Base-by-base conservation (phyloP, 2,113 vertebrate species). In the Paradoxurus hermaphroditus region DNA sequence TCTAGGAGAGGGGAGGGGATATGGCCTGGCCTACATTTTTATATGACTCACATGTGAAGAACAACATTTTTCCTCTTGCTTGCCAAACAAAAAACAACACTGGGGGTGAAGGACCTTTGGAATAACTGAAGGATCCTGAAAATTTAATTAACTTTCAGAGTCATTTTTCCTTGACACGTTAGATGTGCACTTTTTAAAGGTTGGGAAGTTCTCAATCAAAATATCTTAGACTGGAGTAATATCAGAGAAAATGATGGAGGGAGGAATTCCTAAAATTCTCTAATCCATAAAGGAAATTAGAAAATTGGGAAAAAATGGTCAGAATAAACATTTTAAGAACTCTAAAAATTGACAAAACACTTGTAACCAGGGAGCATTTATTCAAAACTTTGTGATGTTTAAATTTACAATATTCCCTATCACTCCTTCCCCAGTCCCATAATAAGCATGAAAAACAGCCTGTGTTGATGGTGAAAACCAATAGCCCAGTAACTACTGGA, bases 261-360 rank as follows among this genome's bases (percentile, higher is more conserved):
- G 23, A 86, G 0, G 49, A 49, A 86, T 15, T 44, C 34, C 44
- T 82, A 79, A 96, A 94, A 53, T 84, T 78, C 72, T 88, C 51
- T 72, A 21, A 16, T 81, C 39, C n/a, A 36, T 44, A 82, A 83
- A 94, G 82, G 62, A 65, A 89, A 78, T 36, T 41, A 90, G 62
- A 93, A 94, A 77, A 77, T 10, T 73, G 84, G 23, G 49, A 51
- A 27, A 18, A 46, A 41, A 44, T n/a, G 51, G 85, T n/a, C 29
- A 88, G 56, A 82, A 51, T 83, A 53, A 95, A 91, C 10, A 77
- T 85, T 92, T 84, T 85, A 62, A 89, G 70, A 87, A 56, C 10
- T 84, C 59, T 56, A 77, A 46, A 97, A 95, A 73, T 86, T 81
- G 95, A 81, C 31, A 10, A 91, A 90, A 63, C 79, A 6, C 25